phyloP scores from a whole-genome alignment of 2,888 invertebrate species.

The Chrysopilus asiliformis region DNA sequence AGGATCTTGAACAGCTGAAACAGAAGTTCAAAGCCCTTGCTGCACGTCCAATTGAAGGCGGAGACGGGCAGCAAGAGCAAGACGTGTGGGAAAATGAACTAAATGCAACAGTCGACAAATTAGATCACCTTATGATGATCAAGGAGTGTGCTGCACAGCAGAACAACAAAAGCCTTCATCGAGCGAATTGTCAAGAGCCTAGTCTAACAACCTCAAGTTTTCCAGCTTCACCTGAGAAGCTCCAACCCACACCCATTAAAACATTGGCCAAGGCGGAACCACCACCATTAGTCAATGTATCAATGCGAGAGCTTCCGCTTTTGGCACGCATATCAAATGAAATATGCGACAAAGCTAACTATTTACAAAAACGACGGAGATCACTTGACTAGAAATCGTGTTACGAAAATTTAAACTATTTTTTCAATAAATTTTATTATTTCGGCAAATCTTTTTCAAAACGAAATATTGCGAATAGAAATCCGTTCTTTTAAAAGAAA shows the following conservation, averaged over 20 bases:
- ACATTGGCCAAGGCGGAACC: conserved; percentile 31
- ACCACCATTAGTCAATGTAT: conserved; percentile 33
- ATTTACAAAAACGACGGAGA: conserved; percentile 17
- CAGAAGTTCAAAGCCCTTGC: conserved; percentile 58
- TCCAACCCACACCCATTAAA: conserved; percentile 22
- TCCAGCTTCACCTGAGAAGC: conserved; percentile 31
- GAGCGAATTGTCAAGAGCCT: background rate
- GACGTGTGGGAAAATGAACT: conserved; percentile 60
- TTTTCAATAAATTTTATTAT: no score
- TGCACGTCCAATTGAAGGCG: conserved; percentile 58
- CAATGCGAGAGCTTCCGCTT: conserved; percentile 34
- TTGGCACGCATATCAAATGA: conserved; percentile 31
- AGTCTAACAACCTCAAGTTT: conserved; percentile 21
- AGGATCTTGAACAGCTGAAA: conserved; percentile 50
- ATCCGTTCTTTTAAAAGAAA: no score
- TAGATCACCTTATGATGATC: conserved; percentile 57
- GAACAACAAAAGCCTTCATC: conserved; percentile 5
- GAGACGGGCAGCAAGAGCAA: conserved; percentile 48
- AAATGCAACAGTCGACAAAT: conserved; percentile 62
- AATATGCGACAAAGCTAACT: conserved; percentile 22
- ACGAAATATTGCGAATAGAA: no score
- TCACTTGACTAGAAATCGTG: conserved; percentile 18
- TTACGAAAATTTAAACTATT: no score
- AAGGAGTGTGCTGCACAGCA: conserved; percentile 37
- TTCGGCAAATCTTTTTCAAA: no score